Percentiles rank a stretch among this genome's conserved stretches.
These are phyloP conservation scores for Melolontha melolontha DNA, from an alignment of 2,888 invertebrate genomes.

Conservation along the genomic window DNA sequence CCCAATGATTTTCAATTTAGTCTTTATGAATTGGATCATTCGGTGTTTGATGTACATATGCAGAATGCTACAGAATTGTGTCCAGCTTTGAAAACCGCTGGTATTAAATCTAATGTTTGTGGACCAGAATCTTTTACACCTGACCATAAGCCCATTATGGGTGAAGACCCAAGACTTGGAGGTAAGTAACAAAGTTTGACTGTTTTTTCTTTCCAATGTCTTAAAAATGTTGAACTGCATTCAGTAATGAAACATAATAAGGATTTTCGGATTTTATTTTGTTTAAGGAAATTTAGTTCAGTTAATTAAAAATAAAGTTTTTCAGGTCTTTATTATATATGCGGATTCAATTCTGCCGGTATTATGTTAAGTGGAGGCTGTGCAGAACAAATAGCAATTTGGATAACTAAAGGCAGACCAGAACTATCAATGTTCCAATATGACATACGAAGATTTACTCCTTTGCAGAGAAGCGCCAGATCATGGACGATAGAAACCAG, in stretches of 20 bases:
- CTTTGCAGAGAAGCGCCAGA: slow-evolving; percentile 75
- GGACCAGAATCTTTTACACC: slow-evolving; percentile 95
- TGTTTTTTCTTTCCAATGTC: no score
- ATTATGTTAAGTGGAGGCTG: slow-evolving; percentile 94
- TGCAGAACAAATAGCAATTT: slow-evolving; percentile 85
- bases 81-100: slow-evolving; percentile 79
- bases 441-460: slow-evolving; percentile 87
- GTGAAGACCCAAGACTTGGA: slow-evolving; percentile 76
- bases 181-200: slow-evolving; percentile 66
- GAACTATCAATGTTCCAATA: slow-evolving; percentile 87
- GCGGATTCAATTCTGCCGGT: slow-evolving; percentile 91
- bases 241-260: no score
- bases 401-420: slow-evolving; percentile 87
- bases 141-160: slow-evolving; percentile 90
- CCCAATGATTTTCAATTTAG: slow-evolving; percentile 84
- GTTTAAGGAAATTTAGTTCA: no score
- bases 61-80: slow-evolving; percentile 78
- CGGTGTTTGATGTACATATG: slow-evolving; percentile 83
- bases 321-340: slow-evolving; percentile 83
- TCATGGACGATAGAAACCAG: slow-evolving; percentile 86
- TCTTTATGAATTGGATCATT: slow-evolving; percentile 89
- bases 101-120: slow-evolving; percentile 88
- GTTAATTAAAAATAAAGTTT: slow-evolving; percentile 3
- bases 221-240: no score
- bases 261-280: no score